These are phyloP conservation scores for Trilocha varians DNA, from an alignment of 2,888 invertebrate species.

Conservation along the genomic window DNA sequence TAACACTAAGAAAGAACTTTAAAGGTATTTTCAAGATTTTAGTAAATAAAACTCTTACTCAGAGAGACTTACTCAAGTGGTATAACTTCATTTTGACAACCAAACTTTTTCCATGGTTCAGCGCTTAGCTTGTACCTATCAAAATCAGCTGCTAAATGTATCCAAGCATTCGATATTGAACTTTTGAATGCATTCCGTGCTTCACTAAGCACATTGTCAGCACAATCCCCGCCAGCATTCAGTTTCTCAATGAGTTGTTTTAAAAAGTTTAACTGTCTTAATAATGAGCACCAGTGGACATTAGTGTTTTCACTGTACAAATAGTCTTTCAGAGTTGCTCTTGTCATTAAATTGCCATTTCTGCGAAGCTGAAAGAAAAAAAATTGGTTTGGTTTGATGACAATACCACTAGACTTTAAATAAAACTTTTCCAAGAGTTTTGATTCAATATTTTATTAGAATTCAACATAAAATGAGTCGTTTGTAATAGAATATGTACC, in stretches of 20 bases:
- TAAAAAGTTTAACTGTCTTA: constrained; percentile 85
- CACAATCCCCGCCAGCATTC: constrained; percentile 60
- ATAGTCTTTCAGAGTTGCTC: constrained; percentile 48
- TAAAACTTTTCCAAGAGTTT: not conserved
- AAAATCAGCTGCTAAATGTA: constrained; percentile 83
- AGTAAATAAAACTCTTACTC: too few relatives aligned
- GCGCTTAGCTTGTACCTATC: constrained; percentile 72
- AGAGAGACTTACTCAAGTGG: constrained; percentile 38
- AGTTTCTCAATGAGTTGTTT: constrained; percentile 76
- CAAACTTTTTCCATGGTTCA: constrained; percentile 69
- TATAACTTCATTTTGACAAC: constrained; percentile 30
- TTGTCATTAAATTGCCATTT: constrained; percentile 79
- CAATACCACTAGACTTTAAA: not conserved
- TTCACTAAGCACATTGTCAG: constrained; percentile 55
- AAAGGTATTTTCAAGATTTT: too few relatives aligned
- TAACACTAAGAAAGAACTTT: too few relatives aligned
- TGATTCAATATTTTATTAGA: too few relatives aligned
- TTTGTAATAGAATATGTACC: not conserved
- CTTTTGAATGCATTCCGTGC: constrained; percentile 73
- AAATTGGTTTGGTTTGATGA: not conserved
- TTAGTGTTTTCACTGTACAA: constrained; percentile 77
- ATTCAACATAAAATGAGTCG: too few relatives aligned
- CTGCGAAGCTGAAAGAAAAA: constrained; percentile 37
- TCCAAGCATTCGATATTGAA: constrained; percentile 73
- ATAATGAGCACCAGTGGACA: constrained; percentile 77